phyloP scores from a whole-genome alignment of 92 coral and sea anemone species.

The Palythoa caribaeorum region DNA sequence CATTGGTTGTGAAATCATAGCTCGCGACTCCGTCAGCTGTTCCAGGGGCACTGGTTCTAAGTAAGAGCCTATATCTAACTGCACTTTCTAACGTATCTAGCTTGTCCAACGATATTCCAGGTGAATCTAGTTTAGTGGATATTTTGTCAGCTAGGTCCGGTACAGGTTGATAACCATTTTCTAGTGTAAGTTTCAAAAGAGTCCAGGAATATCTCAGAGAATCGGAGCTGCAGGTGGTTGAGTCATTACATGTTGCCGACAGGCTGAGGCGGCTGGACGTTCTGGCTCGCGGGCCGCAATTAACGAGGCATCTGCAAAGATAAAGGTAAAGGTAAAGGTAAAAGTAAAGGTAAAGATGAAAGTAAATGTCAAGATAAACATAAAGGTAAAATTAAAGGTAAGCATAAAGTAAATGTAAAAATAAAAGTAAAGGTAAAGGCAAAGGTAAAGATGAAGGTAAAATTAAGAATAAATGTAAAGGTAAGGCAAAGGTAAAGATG shows the following conservation, averaged over 20 bases:
- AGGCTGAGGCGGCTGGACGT: slow-evolving; percentile 72
- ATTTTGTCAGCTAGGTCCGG: slow-evolving; percentile 55
- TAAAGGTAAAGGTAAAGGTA: no score
- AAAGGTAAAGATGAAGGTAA: no score
- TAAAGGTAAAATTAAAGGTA: no score
- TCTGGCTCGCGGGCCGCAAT: slow-evolving; percentile 70
- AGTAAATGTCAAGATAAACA: no score
- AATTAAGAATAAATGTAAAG: no score
- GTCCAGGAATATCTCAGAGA: slow-evolving; percentile 70
- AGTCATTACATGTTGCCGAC: slow-evolving; percentile 59
- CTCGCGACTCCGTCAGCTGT: slow-evolving; percentile 69
- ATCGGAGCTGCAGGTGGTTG: slow-evolving; percentile 31
- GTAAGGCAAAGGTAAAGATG: no score
- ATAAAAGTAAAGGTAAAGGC: no score
- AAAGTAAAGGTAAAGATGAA: no score
- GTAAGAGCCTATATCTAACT: slow-evolving; percentile 57
- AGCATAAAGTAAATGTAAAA: no score
- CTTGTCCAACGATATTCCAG: slow-evolving; percentile 60
- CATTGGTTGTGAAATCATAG: slow-evolving; percentile 67
- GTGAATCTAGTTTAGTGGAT: slow-evolving; percentile 62
- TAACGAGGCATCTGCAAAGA: slow-evolving; percentile 66
- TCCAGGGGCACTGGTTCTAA: slow-evolving; percentile 31
- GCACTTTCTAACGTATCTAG: slow-evolving; percentile 18
- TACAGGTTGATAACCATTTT: neutral
- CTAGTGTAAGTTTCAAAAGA: neutral